Percentiles rank a stretch among this genome's conserved stretches.
These are phyloP conservation scores for Acronicta alni DNA, from an alignment of 2,888 invertebrate genomes.

Conservation along the genomic window DNA sequence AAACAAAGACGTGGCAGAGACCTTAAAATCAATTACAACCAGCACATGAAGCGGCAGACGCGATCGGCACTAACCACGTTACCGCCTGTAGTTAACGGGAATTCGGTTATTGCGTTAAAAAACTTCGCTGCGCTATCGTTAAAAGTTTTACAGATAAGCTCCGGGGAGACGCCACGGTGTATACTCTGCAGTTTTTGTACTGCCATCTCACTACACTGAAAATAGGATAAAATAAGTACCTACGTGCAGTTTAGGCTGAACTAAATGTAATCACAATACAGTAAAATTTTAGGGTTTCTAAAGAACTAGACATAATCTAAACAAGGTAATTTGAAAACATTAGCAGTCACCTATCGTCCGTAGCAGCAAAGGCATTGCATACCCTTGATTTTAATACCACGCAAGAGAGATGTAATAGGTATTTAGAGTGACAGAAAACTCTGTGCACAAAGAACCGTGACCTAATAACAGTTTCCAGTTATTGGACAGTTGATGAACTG, in stretches of 20 bases:
- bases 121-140: conserved; percentile 85
- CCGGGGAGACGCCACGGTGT: conserved; percentile 66
- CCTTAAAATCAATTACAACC: conserved; percentile 61
- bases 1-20: conserved; percentile 39
- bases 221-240: conserved; percentile 28
- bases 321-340: too few species aligned
- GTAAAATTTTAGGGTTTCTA: too few species aligned
- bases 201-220: conserved; percentile 45
- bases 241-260: conserved; percentile 3
- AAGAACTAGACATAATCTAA: too few species aligned
- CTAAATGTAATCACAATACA: not conserved
- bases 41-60: conserved; percentile 62
- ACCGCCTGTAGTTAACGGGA: conserved; percentile 74
- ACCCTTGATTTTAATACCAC: too few species aligned
- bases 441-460: too few species aligned
- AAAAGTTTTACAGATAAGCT: conserved; percentile 85
- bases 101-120: conserved; percentile 88
- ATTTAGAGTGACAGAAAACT: too few species aligned
- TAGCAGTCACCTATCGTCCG: too few species aligned
- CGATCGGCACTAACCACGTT: conserved; percentile 74
- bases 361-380: too few species aligned
- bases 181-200: conserved; percentile 53
- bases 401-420: too few species aligned
- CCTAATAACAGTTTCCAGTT: not conserved
- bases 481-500: conserved; percentile 9